These are phyloP conservation scores for Volucella bombylans DNA, from an alignment of 2,888 invertebrate genomes.

Conservation along the genomic window DNA sequence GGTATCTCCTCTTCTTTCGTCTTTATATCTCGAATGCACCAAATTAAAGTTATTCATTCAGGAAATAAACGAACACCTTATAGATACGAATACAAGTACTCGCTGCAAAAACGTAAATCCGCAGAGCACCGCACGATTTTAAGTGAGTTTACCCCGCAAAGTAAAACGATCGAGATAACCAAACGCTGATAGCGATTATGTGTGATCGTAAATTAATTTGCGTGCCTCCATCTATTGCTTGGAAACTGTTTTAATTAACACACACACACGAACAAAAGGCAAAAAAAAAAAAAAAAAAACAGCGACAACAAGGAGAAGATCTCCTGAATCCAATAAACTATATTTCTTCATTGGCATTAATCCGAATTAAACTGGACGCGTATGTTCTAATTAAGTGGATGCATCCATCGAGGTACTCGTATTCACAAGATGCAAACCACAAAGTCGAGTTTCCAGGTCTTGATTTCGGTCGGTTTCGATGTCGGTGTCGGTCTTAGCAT, in stretches of 20 bases:
- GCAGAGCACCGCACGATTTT: slow-evolving; percentile 33
- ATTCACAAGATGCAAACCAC: not conserved
- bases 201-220: slow-evolving; percentile 76
- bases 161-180: slow-evolving; percentile 63
- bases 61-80: slow-evolving; percentile 4
- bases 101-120: slow-evolving; percentile 34
- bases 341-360: slow-evolving; percentile 52
- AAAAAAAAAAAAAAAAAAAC: slow-evolving; percentile 11
- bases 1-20: slow-evolving; percentile 1
- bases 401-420: slow-evolving; percentile 29
- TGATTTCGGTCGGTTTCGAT: too few relatives aligned
- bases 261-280: slow-evolving; percentile 59
- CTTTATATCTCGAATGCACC: slow-evolving; percentile 42
- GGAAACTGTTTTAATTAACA: slow-evolving; percentile 76
- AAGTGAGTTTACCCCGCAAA: not conserved
- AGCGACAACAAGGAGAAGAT: slow-evolving; percentile 11
- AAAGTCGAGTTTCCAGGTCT: too few relatives aligned
- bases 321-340: slow-evolving; percentile 57
- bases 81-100: slow-evolving; percentile 5
- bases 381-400: slow-evolving; percentile 61
- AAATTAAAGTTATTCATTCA: slow-evolving; percentile 55
- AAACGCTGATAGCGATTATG: slow-evolving; percentile 70
- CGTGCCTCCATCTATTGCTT: slow-evolving; percentile 73
- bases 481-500: too few relatives aligned
- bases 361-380: slow-evolving; percentile 55